Evolutionary conservation across 2,888 invertebrate genomes (phyloP), one percentile per base, ranked within the genome.

Genomic region (Drosophila bunnanda): DNA sequence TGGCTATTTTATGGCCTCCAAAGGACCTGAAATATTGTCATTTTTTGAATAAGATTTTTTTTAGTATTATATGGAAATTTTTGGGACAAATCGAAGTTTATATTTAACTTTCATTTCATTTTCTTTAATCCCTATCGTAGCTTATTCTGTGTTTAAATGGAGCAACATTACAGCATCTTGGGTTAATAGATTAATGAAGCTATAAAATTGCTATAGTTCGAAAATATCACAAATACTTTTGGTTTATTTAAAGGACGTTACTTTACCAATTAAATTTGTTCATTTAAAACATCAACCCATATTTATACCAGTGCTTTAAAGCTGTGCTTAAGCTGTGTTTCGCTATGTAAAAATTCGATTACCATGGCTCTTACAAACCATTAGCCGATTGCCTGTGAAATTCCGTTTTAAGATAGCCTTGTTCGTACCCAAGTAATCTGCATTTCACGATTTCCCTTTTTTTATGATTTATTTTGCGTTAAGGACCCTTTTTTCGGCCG

Each of bases 401-500:
- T 61, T 50, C 62, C 41, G 20, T n/a, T 22, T 44, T 20, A 44
- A 57, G 32, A 43, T 17, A 12, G 58, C 20, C 44, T 34, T 43
- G 25, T 61, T 39, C 39, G 41, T n/a, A 15, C 62, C 15, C 39
- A 50, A 39, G 39, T 64, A 61, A 64, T 64, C 64, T 62, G 41
- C 6, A 64, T 64, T 62, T 61, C 62, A 50, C 13, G n/a, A 52
- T 52, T 36, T 22, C 39, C 34, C 20, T 13, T 43, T 65, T 61
- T 65, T 64, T 65, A 65, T 65, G 65, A 65, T 65, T 64, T 65
- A 64, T 65, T 64, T 64, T 41, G 43, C 34, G 64, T 62, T 62
- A 62, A 62, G 64, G 64, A 50, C 41, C 41, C 43, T 66, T 65
- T 52, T 44, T 46, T 48, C 34, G 25, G 28, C 43, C 66, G 44